Evolutionary conservation across 2,888 invertebrate species (phyloP), one percentile per base, ranked within the genome.

Genomic region (Eustalomyia histrio): DNA sequence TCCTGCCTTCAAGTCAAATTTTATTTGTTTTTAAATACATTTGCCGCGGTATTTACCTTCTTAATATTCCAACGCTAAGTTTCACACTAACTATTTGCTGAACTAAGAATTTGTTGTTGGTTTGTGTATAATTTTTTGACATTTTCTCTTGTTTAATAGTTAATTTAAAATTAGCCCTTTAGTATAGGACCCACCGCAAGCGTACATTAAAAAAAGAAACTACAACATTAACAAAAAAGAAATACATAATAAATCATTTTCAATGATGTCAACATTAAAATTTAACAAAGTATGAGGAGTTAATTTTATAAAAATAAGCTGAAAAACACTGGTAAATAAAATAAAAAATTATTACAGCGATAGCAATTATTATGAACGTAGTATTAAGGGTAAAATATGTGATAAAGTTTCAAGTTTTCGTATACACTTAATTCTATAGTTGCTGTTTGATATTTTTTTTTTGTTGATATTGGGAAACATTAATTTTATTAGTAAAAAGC

Each of bases 381-480:
- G 3, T 65, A 60, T 43, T 33, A 12, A 18, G 50, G 35, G 60
- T 52, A n/a, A 52, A 39, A 71, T 43, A 55, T 35, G 39, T 57
- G 35, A 58, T 65, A 52, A 21, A 3, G 53, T 10, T 57, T 53
- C 52, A 21, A 3, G 53, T 10, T 57, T 53, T 60, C 17, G 14
- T 8, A 6, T 3, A 29, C 1, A 29, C 4, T 29, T 29, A 29
- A 16, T 29, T 53, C 39, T 39, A 35, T 10, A 35, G 10, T n/a
- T 52, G 6, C 29, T 21, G 6, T 17, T 2, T 57, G 29, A n/a
- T n/a, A n/a, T n/a, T n/a, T n/a, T n/a, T 47, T 43, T 60, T 16
- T 50, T 29, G 14, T 29, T 12, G 2, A 24, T 43, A 68, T 57
- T 69, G 60, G 61, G 52, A 71, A 60, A 21, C 35, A 52, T 60